Evolutionary conservation across 2,113 vertebrate genomes (phyloP), one percentile per base, ranked within the genome.

Genomic region (Cygnus buccinator): DNA sequence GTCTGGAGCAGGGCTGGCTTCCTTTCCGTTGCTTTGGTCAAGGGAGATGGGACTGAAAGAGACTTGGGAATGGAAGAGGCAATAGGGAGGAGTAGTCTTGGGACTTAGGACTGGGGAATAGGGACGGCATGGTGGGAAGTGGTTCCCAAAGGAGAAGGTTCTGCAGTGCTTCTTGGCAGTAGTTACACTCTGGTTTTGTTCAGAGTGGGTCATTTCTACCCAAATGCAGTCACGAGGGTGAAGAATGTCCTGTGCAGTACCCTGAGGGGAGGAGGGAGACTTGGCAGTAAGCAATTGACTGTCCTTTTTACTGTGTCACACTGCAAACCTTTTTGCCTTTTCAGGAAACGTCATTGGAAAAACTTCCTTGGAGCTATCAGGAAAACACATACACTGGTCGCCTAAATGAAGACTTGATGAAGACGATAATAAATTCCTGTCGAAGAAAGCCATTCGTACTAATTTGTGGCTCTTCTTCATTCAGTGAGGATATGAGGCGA

Each of bases 291-390:
- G 61, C 23, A 62, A 3, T 50, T 46, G 19, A 2, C 57, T 61
- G 52, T 89, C 61, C 23, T 75, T 90, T 81, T 52, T 35, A 66
- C 57, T 0, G 0, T 66, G 35, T 2, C 68, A 77, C 8, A 10
- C 23, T 93, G 43, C 76, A 88, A 88, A 58, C 19, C 19, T 93
- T 95, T 65, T 83, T 94, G 1, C 26, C 65, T 94, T 87, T 87
- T 71, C 96, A 98, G 98, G 98, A 98, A 91, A 80, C 35, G 15
- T 98, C 98, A 1, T 82, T 84, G 37, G 97, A 97, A 82, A 83
- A 95, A 28, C 97, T 98, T 71, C 98, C 98, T 72, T 95, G 96
- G 98, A 98, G 98, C 96, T 98, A 98, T 78, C 97, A 28, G 74
- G 97, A 98, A 31, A 98, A 98, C 86, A 97, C 97, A 0, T 95